Base-by-base conservation (phyloP, 2,888 invertebrate genomes). In the Dolichopus griseipennis region DNA sequence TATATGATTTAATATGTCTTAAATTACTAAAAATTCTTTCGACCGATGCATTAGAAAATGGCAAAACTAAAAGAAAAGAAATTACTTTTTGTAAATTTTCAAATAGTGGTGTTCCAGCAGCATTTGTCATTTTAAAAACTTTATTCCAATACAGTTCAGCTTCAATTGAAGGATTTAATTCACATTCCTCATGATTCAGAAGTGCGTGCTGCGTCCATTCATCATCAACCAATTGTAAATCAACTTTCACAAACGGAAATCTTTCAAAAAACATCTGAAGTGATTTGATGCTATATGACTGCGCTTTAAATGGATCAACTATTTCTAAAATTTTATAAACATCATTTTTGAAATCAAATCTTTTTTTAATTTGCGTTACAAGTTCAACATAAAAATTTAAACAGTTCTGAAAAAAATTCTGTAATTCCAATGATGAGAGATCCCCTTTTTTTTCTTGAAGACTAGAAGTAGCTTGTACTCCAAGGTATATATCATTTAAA, bases 1-100 rank as follows among this genome's bases (percentile, higher is more conserved):
- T 20, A 12, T 61, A 61, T 37, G 37, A 37, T 37, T 37, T 37
- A 2, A 37, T 37, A 34, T 34, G 34, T 34, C 34, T 34, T 34
- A 61, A 61, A 61, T 61, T 18, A 20, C 61, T 61, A 61, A 61
- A 61, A n/a, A 61, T 20, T 61, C 15, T 61, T 61, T 61, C 61
- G 1, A 61, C 61, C n/a, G 15, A 61, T 12, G 15, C n/a, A 18
- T 61, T 61, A 37, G 20, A 61, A 61, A 61, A 61, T 20, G 61
- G 61, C 61, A 61, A 61, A 61, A 61, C 20, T 20, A 61, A 20
- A 12, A n/a, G 20, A 12, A 15, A 61, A 61, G 18, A 12, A 8
- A 61, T 61, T 1, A 61, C 37, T 12, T 61, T 61, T 61, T 61
- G 5, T 7, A 61, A 61, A 61, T 61, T 12, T 61, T 7, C 4